A percentile compares a stretch with the other conserved stretches of the same genome.
Conservation (phyloP, 2,888 invertebrate species). For the Pegoplata infirma region DNA sequence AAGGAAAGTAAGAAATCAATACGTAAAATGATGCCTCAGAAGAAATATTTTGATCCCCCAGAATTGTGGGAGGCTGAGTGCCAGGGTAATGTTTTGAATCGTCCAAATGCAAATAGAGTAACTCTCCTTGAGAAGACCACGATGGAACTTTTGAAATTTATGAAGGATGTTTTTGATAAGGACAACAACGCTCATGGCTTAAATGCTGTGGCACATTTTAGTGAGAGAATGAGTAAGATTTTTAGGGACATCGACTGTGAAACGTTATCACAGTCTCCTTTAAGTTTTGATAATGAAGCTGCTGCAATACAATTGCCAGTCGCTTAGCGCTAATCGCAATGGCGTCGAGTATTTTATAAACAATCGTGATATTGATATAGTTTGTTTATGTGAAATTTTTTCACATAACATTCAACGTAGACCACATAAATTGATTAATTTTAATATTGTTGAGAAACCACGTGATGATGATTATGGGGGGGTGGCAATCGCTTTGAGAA, state of each 20-base stretch:
- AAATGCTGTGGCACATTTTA: neutral
- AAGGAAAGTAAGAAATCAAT: neutral
- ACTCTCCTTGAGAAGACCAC: neutral
- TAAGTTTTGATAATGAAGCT: neutral
- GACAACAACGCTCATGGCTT: neutral
- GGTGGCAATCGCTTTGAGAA: neutral
- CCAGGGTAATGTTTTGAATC: neutral
- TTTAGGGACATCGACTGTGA: neutral
- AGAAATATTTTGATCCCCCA: neutral
- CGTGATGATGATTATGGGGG: neutral
- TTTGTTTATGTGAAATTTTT: conserved; percentile 8
- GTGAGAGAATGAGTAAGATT: neutral
- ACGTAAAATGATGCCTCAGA: too few relatives aligned
- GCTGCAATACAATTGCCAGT: conserved; percentile 3
- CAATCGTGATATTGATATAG: neutral
- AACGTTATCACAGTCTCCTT: neutral
- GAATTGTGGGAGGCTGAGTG: neutral
- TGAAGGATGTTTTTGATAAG: neutral
- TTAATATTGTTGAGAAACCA: neutral
- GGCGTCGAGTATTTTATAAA: neutral
- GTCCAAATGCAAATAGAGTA: neutral
- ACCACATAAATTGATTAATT: neutral
- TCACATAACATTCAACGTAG: neutral
- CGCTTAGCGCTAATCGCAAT: neutral
- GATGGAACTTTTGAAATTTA: neutral